Base-by-base conservation (phyloP, 2,888 invertebrate species). In the Lobophora halterata region DNA sequence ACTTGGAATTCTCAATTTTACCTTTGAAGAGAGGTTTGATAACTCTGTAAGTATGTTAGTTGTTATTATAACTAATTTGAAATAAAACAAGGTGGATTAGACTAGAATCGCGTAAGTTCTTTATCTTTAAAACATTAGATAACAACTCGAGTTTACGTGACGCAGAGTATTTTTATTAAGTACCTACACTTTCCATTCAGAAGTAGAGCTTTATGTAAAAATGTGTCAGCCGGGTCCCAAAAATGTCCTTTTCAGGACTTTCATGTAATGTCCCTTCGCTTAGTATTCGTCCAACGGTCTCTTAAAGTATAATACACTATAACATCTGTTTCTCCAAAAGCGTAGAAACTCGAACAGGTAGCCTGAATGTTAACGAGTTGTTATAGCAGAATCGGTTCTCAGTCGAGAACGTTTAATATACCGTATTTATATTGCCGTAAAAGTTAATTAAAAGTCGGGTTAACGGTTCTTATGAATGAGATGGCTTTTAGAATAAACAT, bases 401-500 rank as follows among this genome's bases (percentile, higher is more conserved):
- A 29, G 36, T 14, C 16, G n/a, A 12, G 7, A 30, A 30, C 12
- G 9, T 19, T 28, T 39, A 31, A 26, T 17, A 32, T 35, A 24
- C 17, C 24, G 26, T 46, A 41, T 55, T 52, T 47, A 52, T 47
- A 49, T 49, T 60, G 50, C 46, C 47, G 46, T 46, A 55, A 61
- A 58, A 58, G 52, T 55, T 63, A 64, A 69, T 70, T 70, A 61
- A 65, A 69, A 58, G 38, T 49, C 31, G 24, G 33, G 47, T 58
- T 60, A 64, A 60, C 52, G 46, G 52, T 46, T 55, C 52, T 58
- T 60, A 56, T 55, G 57, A 57, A 65, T 51, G 58, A 56, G 51
- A 47, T 52, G 45, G 53, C 55, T 54, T 60, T 70, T 68, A 58
- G 44, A 62, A 61, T 61, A 61, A 65, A 64, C 63, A 59, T 59